Percentiles rank a stretch among this genome's conserved stretches.
Evolutionary conservation across 1,140 invertebrate genomes (phyloP).

Genomic region (Pomacea maculata): DNA sequence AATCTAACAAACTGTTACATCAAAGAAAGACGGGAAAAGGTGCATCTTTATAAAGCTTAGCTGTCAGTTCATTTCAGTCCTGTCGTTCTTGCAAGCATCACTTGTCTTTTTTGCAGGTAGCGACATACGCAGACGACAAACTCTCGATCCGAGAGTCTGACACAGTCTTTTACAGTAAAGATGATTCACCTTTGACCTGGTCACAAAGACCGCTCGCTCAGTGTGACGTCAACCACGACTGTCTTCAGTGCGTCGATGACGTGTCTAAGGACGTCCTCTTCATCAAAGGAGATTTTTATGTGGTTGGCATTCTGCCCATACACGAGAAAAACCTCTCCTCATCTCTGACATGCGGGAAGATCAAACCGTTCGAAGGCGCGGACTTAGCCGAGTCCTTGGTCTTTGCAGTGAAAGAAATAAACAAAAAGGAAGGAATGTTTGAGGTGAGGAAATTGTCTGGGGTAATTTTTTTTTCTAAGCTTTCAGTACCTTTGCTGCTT

Average conservation of each 20-base stretch:
- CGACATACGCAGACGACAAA: background rate
- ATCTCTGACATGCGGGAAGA: slow-evolving; percentile 1
- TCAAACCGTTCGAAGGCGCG: background rate
- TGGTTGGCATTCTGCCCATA: slow-evolving; percentile 3
- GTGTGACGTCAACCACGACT: slow-evolving; percentile 12
- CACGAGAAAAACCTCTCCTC: background rate
- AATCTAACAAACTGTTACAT: no score
- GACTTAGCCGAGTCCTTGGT: slow-evolving; percentile 10
- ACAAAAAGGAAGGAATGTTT: background rate
- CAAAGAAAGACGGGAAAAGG: no score
- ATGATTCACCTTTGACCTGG: slow-evolving; percentile 4
- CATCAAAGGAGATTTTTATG: slow-evolving; percentile 16
- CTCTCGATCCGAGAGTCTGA: background rate
- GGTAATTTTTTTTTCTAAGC: no score
- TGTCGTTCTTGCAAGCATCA: no score
- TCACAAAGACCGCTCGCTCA: slow-evolving; percentile 8
- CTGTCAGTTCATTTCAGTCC: no score
- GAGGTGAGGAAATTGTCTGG: background rate
- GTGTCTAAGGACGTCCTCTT: slow-evolving; percentile 14
- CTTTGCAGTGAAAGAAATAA: slow-evolving; percentile 15
- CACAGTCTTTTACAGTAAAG: slow-evolving; percentile 9
- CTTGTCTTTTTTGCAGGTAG: slow-evolving; percentile 4
- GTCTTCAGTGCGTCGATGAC: slow-evolving; percentile 9
- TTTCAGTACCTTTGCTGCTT: no score
- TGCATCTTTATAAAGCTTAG: no score